Conservation (phyloP, 2,888 invertebrate species). For the Leptopilina myrica region DNA sequence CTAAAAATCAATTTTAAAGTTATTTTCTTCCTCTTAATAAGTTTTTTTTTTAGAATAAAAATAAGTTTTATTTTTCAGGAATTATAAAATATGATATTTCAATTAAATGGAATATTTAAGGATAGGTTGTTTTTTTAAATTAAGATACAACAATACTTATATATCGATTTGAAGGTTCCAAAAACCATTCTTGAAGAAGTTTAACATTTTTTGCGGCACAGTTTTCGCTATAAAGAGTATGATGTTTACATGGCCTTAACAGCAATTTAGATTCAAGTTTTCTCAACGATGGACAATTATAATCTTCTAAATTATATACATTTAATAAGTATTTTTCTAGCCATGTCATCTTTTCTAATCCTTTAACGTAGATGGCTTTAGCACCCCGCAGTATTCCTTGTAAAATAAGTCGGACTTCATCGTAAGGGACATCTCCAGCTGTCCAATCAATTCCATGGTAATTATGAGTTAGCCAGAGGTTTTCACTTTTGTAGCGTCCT, state of each 20-base stretch:
- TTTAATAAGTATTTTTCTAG: background rate
- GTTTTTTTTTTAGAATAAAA: no score
- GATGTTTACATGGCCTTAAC: no score
- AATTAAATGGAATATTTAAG: no score
- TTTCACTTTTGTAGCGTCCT: background rate
- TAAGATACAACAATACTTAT: background rate
- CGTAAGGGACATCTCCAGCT: no score
- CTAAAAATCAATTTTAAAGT: no score
- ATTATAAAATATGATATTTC: no score
- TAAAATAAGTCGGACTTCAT: no score
- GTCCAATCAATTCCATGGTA: conserved; percentile 1
- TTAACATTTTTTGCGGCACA: background rate
- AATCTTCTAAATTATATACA: background rate
- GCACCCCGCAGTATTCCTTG: background rate
- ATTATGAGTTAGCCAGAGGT: background rate
- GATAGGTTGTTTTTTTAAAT: no score
- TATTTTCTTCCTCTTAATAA: no score
- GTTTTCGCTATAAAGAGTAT: background rate
- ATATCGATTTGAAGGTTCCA: background rate
- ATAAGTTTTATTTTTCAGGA: no score
- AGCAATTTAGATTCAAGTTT: background rate
- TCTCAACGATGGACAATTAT: background rate
- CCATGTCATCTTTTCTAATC: background rate
- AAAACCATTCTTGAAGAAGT: background rate
- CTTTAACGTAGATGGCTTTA: background rate